Conservation (phyloP, 1,140 invertebrate species). For the Macrostomum lignano region DNA sequence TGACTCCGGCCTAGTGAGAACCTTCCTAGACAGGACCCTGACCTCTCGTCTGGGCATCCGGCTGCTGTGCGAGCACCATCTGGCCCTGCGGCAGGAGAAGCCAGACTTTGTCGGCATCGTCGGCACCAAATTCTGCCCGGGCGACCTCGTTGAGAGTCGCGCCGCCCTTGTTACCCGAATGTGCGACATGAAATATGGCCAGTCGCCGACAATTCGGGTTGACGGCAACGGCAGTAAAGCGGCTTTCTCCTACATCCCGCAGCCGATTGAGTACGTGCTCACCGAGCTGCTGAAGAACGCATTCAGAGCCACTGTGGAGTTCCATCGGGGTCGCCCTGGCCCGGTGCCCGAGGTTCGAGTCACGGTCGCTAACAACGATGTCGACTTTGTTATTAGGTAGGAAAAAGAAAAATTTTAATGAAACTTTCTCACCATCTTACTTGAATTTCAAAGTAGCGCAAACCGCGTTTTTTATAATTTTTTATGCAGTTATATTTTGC, state of each 20-base stretch:
- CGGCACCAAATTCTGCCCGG: conserved; percentile 31
- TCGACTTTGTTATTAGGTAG: conserved; percentile 35
- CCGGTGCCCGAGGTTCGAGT: conserved; percentile 32
- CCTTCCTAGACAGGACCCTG: conserved; percentile 31
- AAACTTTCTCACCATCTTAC: no score
- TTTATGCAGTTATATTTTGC: no score
- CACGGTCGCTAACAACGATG: conserved; percentile 34
- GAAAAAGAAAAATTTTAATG: no score
- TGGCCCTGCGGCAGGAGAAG: conserved; percentile 31
- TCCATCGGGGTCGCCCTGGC: no score
- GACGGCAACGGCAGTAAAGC: conserved; percentile 35
- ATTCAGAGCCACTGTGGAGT: conserved; percentile 32
- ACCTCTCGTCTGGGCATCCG: conserved; percentile 34
- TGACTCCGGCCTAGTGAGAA: conserved; percentile 28
- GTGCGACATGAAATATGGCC: no score
- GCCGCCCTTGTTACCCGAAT: conserved; percentile 22
- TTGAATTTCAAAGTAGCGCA: no score
- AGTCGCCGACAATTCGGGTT: conserved; percentile 30
- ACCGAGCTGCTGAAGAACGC: conserved; percentile 37
- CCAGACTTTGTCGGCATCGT: conserved; percentile 36
- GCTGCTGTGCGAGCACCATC: conserved; percentile 34
- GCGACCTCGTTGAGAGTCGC: conserved; percentile 33
- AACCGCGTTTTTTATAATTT: no score
- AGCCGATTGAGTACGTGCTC: conserved; percentile 35
- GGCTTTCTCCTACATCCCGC: conserved; percentile 32